Evolutionary conservation across 1,140 invertebrate genomes (phyloP), one percentile per base, ranked within the genome.

Genomic region (Bicyclus anynana): DNA sequence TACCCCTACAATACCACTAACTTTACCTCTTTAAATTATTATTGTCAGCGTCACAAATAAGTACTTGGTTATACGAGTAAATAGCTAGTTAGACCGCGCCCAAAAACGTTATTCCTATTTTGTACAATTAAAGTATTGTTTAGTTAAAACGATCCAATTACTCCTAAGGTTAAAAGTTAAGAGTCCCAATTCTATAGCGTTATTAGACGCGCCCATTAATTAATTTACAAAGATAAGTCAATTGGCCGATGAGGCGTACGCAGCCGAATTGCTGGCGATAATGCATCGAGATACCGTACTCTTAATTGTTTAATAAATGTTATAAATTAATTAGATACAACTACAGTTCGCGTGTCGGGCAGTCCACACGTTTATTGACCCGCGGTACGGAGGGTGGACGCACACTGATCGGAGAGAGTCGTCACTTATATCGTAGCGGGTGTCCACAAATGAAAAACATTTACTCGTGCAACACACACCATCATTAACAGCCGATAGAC

Each of bases 241-340:
- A 87, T 87, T 87, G 83, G 71, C 48, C 63, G 65, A 72, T 69
- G 65, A 67, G 66, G 47, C 51, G 33, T 38, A 51, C 66, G 56
- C 65, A 60, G 3, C 74, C 70, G 65, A 80, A 87, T 81, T 79
- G n/a, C n/a, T 75, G 77, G 80, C 78, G 59, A 48, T 66, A 80
- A 81, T 84, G 82, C 72, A 79, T 82, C 84, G 71, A 85, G 84
- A 87, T 87, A 85, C 71, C 68, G 69, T 66, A 70, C 67, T 68
- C 73, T 76, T 87, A 87, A 87, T 87, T 87, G 84, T 87, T 86
- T 87, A 87, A 87, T 85, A 78, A 80, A 79, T 85, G 82, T 87
- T 84, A 83, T 87, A 87, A 87, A 87, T 87, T 87, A 87, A 87
- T 87, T 85, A 85, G 77, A 77, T 57, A 77, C 80, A 79, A 87